Evolutionary conservation across 2,888 invertebrate genomes (phyloP).

Genomic region (Erebia ligea): DNA sequence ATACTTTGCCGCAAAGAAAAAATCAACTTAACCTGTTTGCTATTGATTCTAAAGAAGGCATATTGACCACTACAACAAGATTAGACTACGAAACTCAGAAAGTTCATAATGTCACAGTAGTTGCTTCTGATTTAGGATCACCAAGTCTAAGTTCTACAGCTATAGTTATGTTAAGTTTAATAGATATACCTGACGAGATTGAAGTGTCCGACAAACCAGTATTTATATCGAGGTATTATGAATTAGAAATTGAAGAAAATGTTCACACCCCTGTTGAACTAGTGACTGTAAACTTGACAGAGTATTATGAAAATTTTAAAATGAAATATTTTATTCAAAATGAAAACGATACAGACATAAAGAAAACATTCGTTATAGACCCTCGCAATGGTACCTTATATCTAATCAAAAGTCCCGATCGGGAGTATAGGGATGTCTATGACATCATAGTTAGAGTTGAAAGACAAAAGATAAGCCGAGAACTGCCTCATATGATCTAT

Average conservation of each 20-base stretch:
- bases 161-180: conserved; percentile 86
- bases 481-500: conserved; percentile 89
- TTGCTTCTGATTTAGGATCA: conserved; percentile 93
- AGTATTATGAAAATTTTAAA: conserved; percentile 85
- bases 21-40: conserved; percentile 86
- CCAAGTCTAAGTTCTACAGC: conserved; percentile 92
- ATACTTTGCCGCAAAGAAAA: conserved; percentile 87
- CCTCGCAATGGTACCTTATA: conserved; percentile 89
- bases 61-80: conserved; percentile 88
- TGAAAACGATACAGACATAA: conserved; percentile 83
- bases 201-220: conserved; percentile 76
- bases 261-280: conserved; percentile 89
- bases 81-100: conserved; percentile 88
- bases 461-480: conserved; percentile 84
- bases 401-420: conserved; percentile 88
- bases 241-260: conserved; percentile 92
- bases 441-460: conserved; percentile 80
- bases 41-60: conserved; percentile 93
- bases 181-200: conserved; percentile 85
- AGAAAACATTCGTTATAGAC: conserved; percentile 88
- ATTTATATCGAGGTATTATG: conserved; percentile 89
- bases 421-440: conserved; percentile 87
- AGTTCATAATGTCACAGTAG: conserved; percentile 89
- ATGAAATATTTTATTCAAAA: conserved; percentile 86
- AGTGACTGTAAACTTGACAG: conserved; percentile 89